Percentiles rank a stretch among this genome's conserved stretches.
These are phyloP conservation scores for Notodonta ziczac DNA, from an alignment of 2,888 invertebrate genomes.

Conservation along the genomic window DNA sequence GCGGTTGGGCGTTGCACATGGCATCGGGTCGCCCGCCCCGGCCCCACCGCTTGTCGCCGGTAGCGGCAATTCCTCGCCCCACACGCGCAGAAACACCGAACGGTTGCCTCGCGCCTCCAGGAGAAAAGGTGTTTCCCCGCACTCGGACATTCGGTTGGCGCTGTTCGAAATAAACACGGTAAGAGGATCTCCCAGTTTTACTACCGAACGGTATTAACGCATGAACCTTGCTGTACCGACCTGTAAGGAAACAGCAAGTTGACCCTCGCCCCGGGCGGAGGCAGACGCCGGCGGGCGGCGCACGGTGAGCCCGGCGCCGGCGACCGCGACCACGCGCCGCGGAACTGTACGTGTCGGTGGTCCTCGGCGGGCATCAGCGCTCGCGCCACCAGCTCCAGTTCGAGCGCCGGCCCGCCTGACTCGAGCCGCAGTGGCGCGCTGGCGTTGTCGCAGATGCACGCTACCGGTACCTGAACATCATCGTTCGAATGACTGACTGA, in stretches of 20 bases:
- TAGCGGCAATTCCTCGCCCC: constrained; percentile 91
- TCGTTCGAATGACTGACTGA: not conserved
- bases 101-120: constrained; percentile 91
- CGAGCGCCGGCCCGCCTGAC: constrained; percentile 82
- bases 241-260: constrained; percentile 68
- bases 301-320: constrained; percentile 42
- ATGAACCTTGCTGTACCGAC: constrained; percentile 34
- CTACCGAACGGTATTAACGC: not conserved
- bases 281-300: constrained; percentile 52
- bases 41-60: constrained; percentile 83
- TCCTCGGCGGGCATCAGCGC: constrained; percentile 91
- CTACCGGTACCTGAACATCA: constrained; percentile 83
- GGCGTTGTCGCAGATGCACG: constrained; percentile 92
- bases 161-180: constrained; percentile 24
- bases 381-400: constrained; percentile 90
- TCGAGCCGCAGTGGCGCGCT: constrained; percentile 59
- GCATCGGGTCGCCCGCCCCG: constrained; percentile 83
- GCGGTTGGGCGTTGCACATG: constrained; percentile 91
- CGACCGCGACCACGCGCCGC: constrained; percentile 82
- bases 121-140: constrained; percentile 91
- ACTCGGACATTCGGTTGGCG: constrained; percentile 75
- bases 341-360: constrained; percentile 92
- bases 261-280: constrained; percentile 59
- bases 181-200: not conserved
- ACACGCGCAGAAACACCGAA: constrained; percentile 92